A percentile compares a stretch with the other conserved stretches of the same genome.
These are phyloP conservation scores for Chrysoperla carnea DNA, from an alignment of 1,140 invertebrate species.

Conservation along the genomic window DNA sequence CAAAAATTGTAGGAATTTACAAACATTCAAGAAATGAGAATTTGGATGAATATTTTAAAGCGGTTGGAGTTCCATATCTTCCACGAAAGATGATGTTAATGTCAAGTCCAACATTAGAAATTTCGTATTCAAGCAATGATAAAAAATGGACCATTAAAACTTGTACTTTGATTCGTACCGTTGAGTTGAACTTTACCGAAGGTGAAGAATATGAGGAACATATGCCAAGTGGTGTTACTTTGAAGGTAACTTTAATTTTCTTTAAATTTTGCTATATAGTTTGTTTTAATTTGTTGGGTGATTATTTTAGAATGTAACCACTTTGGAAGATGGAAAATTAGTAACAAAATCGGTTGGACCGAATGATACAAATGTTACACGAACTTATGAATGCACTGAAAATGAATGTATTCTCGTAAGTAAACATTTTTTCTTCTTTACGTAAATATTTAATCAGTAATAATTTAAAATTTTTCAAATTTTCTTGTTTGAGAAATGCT, in stretches of 20 bases:
- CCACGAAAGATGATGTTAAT: slow-evolving; percentile 35
- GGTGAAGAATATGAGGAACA: slow-evolving; percentile 25
- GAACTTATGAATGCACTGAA: too few relatives aligned
- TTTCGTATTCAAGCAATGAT: slow-evolving; percentile 18
- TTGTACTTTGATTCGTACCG: slow-evolving; percentile 23
- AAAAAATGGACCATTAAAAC: slow-evolving; percentile 32
- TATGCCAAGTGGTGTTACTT: slow-evolving; percentile 21
- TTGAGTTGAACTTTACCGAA: slow-evolving; percentile 20
- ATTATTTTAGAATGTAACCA: too few relatives aligned
- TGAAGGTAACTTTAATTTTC: slow-evolving; percentile 16
- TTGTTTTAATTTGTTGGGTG: too few relatives aligned
- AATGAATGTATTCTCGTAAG: too few relatives aligned
- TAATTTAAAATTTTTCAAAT: too few relatives aligned
- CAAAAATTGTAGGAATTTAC: slow-evolving; percentile 29
- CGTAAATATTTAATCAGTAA: too few relatives aligned
- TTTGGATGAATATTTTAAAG: slow-evolving; percentile 34
- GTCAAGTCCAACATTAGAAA: slow-evolving; percentile 32
- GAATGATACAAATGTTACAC: too few relatives aligned
- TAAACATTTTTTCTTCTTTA: too few relatives aligned
- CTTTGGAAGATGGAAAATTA: too few relatives aligned
- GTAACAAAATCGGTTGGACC: too few relatives aligned
- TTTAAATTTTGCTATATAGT: too few relatives aligned
- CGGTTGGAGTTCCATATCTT: slow-evolving; percentile 32
- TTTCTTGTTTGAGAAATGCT: too few relatives aligned
- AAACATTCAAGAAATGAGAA: slow-evolving; percentile 41